These are phyloP conservation scores for Rhizomys pruinosus DNA, from an alignment of 2,113 vertebrate genomes.

Conservation along the genomic window DNA sequence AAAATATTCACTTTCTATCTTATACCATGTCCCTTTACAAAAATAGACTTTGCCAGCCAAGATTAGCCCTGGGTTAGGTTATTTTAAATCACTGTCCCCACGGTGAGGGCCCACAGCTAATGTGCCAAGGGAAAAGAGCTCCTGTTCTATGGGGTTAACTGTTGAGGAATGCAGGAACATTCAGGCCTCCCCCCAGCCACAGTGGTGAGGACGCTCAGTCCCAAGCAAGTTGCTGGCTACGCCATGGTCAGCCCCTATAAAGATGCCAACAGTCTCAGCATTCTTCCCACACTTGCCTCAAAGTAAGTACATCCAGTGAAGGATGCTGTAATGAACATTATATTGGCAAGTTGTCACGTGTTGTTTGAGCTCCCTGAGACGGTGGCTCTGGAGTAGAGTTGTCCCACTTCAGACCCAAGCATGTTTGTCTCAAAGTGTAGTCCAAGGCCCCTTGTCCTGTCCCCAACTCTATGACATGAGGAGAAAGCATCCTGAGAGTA, in stretches of 20 bases:
- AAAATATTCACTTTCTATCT: constrained; percentile 12
- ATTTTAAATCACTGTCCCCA: background rate
- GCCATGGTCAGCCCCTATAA: background rate
- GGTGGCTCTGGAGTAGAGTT: too few species aligned
- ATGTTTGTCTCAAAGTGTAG: too few species aligned
- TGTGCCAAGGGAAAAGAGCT: background rate
- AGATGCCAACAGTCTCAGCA: background rate
- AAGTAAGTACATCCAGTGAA: background rate
- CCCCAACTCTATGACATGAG: too few species aligned
- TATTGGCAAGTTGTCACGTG: too few species aligned
- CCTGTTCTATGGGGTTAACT: accelerated
- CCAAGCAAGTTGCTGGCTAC: too few species aligned
- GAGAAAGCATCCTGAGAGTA: too few species aligned
- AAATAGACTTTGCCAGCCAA: constrained; percentile 16
- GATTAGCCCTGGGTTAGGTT: background rate
- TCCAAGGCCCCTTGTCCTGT: too few species aligned
- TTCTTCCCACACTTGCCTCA: background rate
- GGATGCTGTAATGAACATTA: background rate
- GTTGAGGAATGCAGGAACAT: too few species aligned
- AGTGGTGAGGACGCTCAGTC: background rate
- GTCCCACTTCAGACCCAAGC: too few species aligned
- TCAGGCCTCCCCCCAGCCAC: too few species aligned
- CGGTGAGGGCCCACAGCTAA: background rate
- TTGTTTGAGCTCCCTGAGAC: too few species aligned
- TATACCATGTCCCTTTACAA: background rate